Conservation (phyloP, 2,797 vertebrate species). For the Sus cebifrons region DNA sequence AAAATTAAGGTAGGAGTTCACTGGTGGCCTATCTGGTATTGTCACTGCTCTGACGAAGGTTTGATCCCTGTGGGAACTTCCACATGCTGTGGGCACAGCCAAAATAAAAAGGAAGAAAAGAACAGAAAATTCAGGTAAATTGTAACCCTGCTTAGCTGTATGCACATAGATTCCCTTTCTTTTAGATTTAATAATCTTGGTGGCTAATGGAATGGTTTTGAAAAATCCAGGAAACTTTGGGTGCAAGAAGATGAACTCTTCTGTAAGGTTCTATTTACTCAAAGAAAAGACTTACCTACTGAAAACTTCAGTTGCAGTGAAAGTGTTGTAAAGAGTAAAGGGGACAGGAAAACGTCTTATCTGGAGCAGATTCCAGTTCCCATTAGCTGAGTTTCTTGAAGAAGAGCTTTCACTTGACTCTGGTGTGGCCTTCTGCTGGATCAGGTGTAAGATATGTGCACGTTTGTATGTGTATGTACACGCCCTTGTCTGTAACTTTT, state of each 20-base stretch:
- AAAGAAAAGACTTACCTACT: slow-evolving; percentile 56
- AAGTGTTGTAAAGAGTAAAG: slow-evolving; percentile 33
- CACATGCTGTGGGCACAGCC: too few relatives aligned
- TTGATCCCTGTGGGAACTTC: too few relatives aligned
- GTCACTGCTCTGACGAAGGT: too few relatives aligned
- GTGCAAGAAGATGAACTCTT: slow-evolving; percentile 21
- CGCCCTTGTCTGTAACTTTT: not conserved
- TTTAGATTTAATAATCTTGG: slow-evolving; percentile 48
- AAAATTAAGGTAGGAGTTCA: not conserved
- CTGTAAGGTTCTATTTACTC: slow-evolving; percentile 34
- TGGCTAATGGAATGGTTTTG: slow-evolving; percentile 49
- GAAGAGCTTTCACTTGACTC: slow-evolving; percentile 16
- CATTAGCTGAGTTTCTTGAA: slow-evolving; percentile 26
- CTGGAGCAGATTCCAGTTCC: slow-evolving; percentile 7
- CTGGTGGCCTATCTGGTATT: too few relatives aligned
- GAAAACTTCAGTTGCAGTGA: slow-evolving; percentile 26
- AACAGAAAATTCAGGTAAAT: slow-evolving; percentile 21
- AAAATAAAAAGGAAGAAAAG: too few relatives aligned
- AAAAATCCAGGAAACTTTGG: slow-evolving; percentile 44
- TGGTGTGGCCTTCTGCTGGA: not conserved
- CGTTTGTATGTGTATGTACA: not conserved
- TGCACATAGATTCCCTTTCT: slow-evolving; percentile 39
- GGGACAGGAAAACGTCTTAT: slow-evolving; percentile 1
- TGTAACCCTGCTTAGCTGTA: not conserved
- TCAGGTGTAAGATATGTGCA: slow-evolving; percentile 32